phyloP scores from a whole-genome alignment of 2,113 vertebrate species.

The Riparia riparia region DNA sequence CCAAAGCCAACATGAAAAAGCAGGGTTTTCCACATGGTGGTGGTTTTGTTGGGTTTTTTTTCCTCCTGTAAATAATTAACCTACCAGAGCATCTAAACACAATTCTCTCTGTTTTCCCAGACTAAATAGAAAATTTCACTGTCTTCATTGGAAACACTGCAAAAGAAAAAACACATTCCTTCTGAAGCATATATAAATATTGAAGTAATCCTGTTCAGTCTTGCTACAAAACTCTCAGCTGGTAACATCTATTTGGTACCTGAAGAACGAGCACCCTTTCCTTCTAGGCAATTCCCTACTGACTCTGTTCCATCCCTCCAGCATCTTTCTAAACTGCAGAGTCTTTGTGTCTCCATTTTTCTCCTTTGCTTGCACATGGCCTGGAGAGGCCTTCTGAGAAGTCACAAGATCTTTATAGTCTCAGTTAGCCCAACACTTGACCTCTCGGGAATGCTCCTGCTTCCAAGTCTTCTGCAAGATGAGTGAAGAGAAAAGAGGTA shows the following conservation, averaged over 20 bases:
- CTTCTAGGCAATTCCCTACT: neutral
- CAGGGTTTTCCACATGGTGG: neutral
- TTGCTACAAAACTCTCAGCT: neutral
- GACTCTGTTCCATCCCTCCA: neutral
- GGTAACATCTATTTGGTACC: neutral
- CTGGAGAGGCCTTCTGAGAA: neutral
- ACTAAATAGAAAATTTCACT: neutral
- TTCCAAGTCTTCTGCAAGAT: neutral
- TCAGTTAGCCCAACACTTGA: neutral
- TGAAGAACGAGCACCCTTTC: neutral
- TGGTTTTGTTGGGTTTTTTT: rapidly evolving
- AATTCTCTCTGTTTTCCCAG: neutral
- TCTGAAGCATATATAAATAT: neutral
- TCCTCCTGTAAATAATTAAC: neutral
- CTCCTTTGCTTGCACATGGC: neutral
- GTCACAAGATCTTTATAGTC: neutral
- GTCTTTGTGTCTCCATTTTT: neutral
- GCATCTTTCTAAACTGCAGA: neutral
- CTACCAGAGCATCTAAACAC: neutral
- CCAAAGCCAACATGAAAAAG: neutral
- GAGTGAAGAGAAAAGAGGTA: neutral
- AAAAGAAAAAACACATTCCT: neutral
- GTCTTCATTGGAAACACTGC: neutral
- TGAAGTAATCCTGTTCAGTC: neutral
- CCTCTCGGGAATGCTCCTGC: neutral